Evolutionary conservation across 2,888 invertebrate species (phyloP).

Genomic region (Caenorhabditis sp.): DNA sequence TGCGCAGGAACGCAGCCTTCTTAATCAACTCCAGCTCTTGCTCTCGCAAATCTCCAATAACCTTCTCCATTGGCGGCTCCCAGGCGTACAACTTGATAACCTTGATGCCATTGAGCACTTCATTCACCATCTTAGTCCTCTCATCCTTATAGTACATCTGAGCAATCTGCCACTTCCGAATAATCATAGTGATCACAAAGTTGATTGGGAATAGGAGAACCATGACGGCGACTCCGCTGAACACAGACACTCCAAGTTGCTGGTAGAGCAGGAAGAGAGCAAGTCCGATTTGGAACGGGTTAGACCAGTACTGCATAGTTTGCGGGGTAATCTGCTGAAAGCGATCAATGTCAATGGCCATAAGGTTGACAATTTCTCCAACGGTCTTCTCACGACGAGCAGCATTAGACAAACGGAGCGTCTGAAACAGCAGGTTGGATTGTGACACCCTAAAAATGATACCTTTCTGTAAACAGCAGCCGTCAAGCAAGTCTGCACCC

Average conservation of each 20-base stretch:
- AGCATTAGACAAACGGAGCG: constrained; percentile 84
- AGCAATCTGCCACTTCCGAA: constrained; percentile 83
- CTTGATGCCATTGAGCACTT: constrained; percentile 94
- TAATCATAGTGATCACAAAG: constrained; percentile 81
- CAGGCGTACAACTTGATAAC: constrained; percentile 85
- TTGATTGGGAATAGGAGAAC: constrained; percentile 89
- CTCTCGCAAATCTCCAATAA: constrained; percentile 78
- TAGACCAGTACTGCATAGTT: constrained; percentile 82
- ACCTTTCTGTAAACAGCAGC: constrained; percentile 83
- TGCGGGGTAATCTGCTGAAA: constrained; percentile 83
- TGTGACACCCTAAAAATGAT: neutral
- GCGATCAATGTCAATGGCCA: constrained; percentile 85
- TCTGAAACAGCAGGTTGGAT: constrained; percentile 52
- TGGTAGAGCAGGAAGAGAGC: constrained; percentile 84
- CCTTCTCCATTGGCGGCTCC: constrained; percentile 84
- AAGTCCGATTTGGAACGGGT: constrained; percentile 74
- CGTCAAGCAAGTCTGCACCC: constrained; percentile 80
- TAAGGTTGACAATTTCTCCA: constrained; percentile 86
- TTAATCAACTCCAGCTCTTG: constrained; percentile 77
- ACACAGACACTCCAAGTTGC: constrained; percentile 88
- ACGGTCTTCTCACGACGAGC: constrained; percentile 85
- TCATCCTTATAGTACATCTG: constrained; percentile 97
- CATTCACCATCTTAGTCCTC: constrained; percentile 94
- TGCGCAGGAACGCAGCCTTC: constrained; percentile 79
- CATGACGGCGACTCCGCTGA: constrained; percentile 97